Evolutionary conservation across 2,797 vertebrate genomes (phyloP).

Genomic region (Sciaenops ocellatus): DNA sequence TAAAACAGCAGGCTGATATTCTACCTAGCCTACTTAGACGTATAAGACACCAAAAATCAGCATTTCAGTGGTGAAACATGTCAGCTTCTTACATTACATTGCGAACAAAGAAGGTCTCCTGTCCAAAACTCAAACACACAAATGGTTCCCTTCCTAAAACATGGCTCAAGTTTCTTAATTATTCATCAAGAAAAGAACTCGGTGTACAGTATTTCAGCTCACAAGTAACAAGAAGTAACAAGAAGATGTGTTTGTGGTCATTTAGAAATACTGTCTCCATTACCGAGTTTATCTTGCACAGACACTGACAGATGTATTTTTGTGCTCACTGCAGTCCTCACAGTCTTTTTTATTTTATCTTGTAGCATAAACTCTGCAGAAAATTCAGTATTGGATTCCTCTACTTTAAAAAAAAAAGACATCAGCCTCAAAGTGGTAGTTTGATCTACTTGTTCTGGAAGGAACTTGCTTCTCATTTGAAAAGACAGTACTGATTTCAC

Average conservation of each 20-base stretch:
- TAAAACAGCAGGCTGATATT: not conserved
- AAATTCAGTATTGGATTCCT: no score
- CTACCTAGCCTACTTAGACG: not conserved
- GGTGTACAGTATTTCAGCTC: not conserved
- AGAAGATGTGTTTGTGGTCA: not conserved
- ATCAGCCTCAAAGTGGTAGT: no score
- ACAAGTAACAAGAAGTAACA: not conserved
- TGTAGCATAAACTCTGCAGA: no score
- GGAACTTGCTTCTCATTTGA: not conserved
- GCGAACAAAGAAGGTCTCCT: not conserved
- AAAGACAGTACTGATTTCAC: not conserved
- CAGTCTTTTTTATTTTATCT: no score
- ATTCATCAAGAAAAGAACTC: not conserved
- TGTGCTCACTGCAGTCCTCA: no score
- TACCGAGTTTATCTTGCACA: not conserved
- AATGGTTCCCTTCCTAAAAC: not conserved
- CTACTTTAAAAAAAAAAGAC: no score
- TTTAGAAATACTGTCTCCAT: not conserved
- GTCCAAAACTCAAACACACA: no score
- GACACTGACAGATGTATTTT: not conserved
- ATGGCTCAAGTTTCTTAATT: not conserved
- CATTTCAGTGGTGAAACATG: not conserved
- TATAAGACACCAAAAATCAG: not conserved
- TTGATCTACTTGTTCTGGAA: no score
- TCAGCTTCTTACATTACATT: not conserved